Conservation (phyloP, 2,888 invertebrate species). For the Notodonta dromedarius region DNA sequence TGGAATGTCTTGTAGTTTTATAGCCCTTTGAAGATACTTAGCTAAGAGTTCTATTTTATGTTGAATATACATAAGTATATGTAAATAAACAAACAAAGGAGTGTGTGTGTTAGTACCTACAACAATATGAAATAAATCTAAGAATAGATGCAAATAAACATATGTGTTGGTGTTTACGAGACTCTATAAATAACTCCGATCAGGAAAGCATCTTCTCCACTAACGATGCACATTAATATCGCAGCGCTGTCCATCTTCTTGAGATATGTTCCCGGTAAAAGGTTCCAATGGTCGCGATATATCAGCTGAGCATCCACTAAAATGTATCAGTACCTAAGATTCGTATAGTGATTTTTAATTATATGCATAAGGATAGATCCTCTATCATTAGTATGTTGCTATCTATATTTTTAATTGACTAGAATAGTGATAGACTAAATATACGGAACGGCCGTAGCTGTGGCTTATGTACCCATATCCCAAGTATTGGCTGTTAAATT, state of each 20-base stretch:
- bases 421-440: no score
- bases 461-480: no score
- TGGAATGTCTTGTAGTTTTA: no score
- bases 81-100: neutral
- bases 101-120: neutral
- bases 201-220: conserved; percentile 27
- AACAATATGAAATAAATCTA: neutral
- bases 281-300: conserved; percentile 21
- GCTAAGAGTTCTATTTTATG: no score
- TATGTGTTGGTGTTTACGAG: conserved; percentile 4
- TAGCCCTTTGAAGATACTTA: no score
- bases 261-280: conserved; percentile 27
- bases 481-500: no score
- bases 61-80: no score
- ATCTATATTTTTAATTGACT: no score
- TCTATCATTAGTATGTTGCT: no score
- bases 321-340: conserved; percentile 11
- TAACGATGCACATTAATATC: conserved; percentile 21
- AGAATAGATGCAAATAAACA: neutral
- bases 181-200: conserved; percentile 30
- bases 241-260: conserved; percentile 27
- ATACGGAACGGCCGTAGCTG: no score
- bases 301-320: neutral
- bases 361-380: no score
- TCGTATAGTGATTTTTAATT: neutral